Evolutionary conservation across 2,113 vertebrate species (phyloP), one percentile per base, ranked within the genome.

Genomic region (Marcusenius ussheri): DNA sequence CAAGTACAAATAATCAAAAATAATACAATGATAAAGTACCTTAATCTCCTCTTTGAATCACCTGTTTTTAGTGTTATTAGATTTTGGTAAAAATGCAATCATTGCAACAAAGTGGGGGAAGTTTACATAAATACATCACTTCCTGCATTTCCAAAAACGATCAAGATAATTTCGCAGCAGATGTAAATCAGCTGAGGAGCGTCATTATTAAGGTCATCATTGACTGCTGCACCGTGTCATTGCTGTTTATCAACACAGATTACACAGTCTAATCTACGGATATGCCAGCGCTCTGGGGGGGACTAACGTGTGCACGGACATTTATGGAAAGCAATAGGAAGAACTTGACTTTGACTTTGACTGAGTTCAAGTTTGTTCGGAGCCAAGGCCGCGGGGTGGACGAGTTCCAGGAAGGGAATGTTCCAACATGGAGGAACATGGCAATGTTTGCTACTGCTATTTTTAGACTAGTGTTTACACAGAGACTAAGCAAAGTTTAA

Each of bases 381-480:
- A 5, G 56, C 58, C 21, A 47, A 47, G 47, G 66, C 15, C 27
- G 19, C n/a, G 10, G 47, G 88, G 47, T 89, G n/a, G 46, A 56
- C 1, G 74, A 24, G 70, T 49, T 27, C 88, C 24, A 49, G 62
- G 62, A 47, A 51, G 47, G 31, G 66, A 89, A 89, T 51, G 46
- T 89, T 89, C 27, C 31, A 51, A 35, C 50, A 70, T 83, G 66
- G 46, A 80, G 27, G 13, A 49, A 77, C 88, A 77, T 49, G n/a
- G 56, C 35, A 45, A 50, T 53, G 88, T 53, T 83, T 24, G 77
- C 74, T 89, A 31, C 21, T 70, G 35, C 74, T 89, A 89, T 89
- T 89, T 13, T 89, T 89, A 89, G 70, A 35, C 66, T 1, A 53
- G 46, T 89, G 13, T 89, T 50, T 80, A 83, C 88, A 80, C 27